Evolutionary conservation across 2,888 invertebrate species (phyloP), one percentile per base, ranked within the genome.

Genomic region (Acholoe squamosa): DNA sequence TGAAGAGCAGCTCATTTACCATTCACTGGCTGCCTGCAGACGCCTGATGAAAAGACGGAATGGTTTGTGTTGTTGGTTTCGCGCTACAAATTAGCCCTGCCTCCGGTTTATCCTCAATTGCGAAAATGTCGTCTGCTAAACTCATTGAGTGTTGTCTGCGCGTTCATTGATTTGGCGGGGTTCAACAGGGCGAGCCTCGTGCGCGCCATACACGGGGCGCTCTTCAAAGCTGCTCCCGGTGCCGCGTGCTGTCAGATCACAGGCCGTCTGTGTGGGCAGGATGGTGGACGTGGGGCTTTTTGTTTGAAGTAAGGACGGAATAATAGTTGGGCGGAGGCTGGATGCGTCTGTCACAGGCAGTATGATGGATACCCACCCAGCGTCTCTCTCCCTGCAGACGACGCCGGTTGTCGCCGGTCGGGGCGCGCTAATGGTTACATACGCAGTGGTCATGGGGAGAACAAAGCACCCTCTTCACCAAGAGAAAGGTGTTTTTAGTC

Each of bases 261-360:
- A 84, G 84, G 84, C 84, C 22, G 84, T 1, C 34, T 28, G n/a
- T 51, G 84, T 16, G 43, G 25, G 19, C 10, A 28, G 84, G n/a
- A 34, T 51, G 33, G 84, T 84, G 84, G 84, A 84, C 84, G 84
- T 3, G 22, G 84, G 84, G 51, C n/a, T 84, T 84, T 84, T 84
- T 84, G 84, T 84, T 84, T 84, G 84, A 84, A 84, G 84, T 84
- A 34, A 5, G 84, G 84, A 84, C 34, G 84, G 84, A 84, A 84
- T 84, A 84, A 84, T 84, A 84, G 84, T 34, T 22, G 43, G 43
- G 84, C 16, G 10, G 33, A 31, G 22, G 43, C 84, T 51, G 43
- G 84, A 84, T 84, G 84, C 51, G 84, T 84, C 84, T 84, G 84
- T 43, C 43, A 84, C 84, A 84, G 22, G 51, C 33, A 43, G 28